phyloP scores from a whole-genome alignment of 2,888 invertebrate genomes.

The Chrysolina haemoptera region DNA sequence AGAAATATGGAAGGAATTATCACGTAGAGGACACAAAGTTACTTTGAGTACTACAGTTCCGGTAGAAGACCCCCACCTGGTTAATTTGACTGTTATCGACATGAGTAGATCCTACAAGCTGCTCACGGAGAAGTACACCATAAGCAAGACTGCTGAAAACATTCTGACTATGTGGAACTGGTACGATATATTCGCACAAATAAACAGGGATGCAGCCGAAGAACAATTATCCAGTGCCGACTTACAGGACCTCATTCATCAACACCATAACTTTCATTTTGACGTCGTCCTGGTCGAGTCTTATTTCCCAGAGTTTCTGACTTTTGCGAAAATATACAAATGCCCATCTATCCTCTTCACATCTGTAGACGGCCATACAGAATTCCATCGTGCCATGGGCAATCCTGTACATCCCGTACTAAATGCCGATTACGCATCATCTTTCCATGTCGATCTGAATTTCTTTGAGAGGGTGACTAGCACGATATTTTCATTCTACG shows the following conservation, averaged over 20 bases:
- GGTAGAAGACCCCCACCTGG: constrained; percentile 45
- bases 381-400: constrained; percentile 47
- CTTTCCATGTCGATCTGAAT: constrained; percentile 57
- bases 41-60: constrained; percentile 63
- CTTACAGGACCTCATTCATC: constrained; percentile 47
- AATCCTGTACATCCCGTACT: constrained; percentile 50
- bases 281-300: constrained; percentile 57
- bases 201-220: constrained; percentile 38
- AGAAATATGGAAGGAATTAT: constrained; percentile 58
- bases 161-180: constrained; percentile 40
- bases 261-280: constrained; percentile 42
- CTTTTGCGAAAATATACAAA: constrained; percentile 53
- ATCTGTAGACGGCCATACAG: constrained; percentile 47
- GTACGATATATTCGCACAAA: constrained; percentile 38
- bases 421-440: constrained; percentile 49
- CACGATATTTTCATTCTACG: constrained; percentile 36
- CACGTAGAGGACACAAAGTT: constrained; percentile 61
- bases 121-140: constrained; percentile 36
- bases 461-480: constrained; percentile 61
- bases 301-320: constrained; percentile 46
- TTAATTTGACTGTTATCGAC: constrained; percentile 55
- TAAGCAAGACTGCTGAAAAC: constrained; percentile 39
- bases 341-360: constrained; percentile 52
- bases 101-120: constrained; percentile 38
- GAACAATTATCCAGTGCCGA: constrained; percentile 38